Percentiles rank a stretch among this genome's conserved stretches.
Conservation (phyloP, 2,888 invertebrate genomes). For the Spatulosminthurus flaviceps region DNA sequence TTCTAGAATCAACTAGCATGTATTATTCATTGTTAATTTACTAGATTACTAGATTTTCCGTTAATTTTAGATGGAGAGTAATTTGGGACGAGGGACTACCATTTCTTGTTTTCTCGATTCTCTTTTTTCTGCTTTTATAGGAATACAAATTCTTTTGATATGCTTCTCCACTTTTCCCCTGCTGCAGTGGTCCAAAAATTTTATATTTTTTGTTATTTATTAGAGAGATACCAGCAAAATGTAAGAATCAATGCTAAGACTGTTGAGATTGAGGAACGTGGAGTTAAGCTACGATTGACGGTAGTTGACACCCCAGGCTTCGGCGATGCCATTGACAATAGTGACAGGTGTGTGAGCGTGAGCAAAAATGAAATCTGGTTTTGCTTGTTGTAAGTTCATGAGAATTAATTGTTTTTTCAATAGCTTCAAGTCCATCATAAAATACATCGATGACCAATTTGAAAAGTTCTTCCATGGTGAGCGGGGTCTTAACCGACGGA, state of each 20-base stretch:
- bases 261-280: slow-evolving; percentile 95
- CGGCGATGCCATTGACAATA: slow-evolving; percentile 94
- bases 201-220: neutral
- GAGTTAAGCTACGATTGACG: slow-evolving; percentile 90
- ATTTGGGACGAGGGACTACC: neutral
- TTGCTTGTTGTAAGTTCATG: no score
- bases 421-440: slow-evolving; percentile 92
- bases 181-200: no score
- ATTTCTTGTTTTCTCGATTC: no score
- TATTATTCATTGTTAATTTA: no score
- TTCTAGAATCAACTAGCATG: no score
- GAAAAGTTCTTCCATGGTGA: slow-evolving; percentile 90
- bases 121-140: no score
- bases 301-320: slow-evolving; percentile 97
- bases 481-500: slow-evolving; percentile 93
- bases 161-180: no score
- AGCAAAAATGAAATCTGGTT: neutral
- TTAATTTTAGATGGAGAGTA: no score
- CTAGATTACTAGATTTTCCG: no score
- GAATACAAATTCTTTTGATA: no score
- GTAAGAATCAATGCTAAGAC: slow-evolving; percentile 94
- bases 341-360: slow-evolving; percentile 71
- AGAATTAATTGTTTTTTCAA: slow-evolving; percentile 47
- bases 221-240: slow-evolving; percentile 72
- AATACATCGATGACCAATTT: slow-evolving; percentile 97